Evolutionary conservation across 2,888 invertebrate species (phyloP).

Genomic region (Lepetodrilus schrolli): DNA sequence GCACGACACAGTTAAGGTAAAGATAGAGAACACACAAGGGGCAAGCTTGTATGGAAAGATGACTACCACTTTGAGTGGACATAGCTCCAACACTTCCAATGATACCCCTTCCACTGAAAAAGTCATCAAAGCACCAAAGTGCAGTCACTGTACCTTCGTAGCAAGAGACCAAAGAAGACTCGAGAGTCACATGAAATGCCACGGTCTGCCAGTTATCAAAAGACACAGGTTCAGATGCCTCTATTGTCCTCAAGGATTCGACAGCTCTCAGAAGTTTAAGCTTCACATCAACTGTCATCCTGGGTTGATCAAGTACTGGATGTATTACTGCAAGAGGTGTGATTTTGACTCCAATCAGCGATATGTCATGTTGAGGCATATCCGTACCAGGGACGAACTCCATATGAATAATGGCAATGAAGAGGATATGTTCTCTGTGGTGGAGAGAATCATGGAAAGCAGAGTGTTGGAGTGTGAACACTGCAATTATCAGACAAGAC

Average conservation of each 20-base stretch:
- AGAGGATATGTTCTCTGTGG: constrained; percentile 39
- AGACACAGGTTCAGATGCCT: constrained; percentile 47
- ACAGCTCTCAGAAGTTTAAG: constrained; percentile 42
- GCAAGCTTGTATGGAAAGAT: background rate
- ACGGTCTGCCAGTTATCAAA: constrained; percentile 42
- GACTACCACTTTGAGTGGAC: background rate
- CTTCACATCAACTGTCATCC: constrained; percentile 49
- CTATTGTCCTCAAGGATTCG: constrained; percentile 50
- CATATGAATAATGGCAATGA: constrained; percentile 12
- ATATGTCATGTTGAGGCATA: constrained; percentile 43
- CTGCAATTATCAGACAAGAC: constrained; percentile 47
- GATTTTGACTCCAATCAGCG: constrained; percentile 48
- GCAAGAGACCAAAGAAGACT: constrained; percentile 42
- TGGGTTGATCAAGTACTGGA: constrained; percentile 44
- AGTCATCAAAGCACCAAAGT: constrained; percentile 25
- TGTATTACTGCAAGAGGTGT: constrained; percentile 45
- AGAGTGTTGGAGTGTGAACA: constrained; percentile 45
- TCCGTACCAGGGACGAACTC: constrained; percentile 38
- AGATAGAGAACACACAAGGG: background rate
- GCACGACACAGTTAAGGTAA: background rate
- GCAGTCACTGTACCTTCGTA: constrained; percentile 46
- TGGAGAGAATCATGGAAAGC: constrained; percentile 41
- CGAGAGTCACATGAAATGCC: constrained; percentile 43
- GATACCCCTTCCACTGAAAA: background rate
- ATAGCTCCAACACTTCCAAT: background rate